These are phyloP conservation scores for Callorhinus ursinus DNA, from an alignment of 2,113 vertebrate genomes.

Conservation along the genomic window DNA sequence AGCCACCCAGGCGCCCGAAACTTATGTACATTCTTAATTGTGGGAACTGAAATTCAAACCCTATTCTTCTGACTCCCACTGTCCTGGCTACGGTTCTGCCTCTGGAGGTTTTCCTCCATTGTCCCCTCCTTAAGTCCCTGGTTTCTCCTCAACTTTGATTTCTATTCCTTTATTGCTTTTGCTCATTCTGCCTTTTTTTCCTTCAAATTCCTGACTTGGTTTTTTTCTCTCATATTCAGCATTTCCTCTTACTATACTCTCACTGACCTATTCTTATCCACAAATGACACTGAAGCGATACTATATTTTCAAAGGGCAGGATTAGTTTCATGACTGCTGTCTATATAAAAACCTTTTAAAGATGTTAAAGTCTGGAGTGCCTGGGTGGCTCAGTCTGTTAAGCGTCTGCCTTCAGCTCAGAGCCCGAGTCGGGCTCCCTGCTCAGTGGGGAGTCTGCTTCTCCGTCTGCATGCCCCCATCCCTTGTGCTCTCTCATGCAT, in stretches of 20 bases:
- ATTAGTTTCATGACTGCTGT: background rate
- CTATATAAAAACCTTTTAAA: background rate
- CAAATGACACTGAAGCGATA: background rate
- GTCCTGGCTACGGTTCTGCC: background rate
- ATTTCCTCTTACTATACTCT: background rate
- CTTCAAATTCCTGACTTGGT: background rate
- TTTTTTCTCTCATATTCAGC: background rate
- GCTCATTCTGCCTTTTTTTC: background rate
- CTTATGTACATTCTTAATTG: background rate
- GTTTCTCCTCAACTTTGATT: background rate
- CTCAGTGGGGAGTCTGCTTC: background rate
- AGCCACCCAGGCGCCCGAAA: too few species aligned
- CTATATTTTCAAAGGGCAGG: background rate
- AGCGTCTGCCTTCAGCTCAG: background rate
- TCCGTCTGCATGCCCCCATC: background rate
- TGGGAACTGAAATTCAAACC: background rate
- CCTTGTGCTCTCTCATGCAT: background rate
- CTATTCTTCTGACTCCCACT: background rate
- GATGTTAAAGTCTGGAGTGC: background rate
- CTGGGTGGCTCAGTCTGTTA: background rate
- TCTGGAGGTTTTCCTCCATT: background rate
- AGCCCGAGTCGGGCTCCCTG: background rate
- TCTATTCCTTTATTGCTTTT: background rate
- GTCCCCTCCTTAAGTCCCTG: background rate
- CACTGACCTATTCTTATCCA: background rate